Base-by-base conservation (phyloP, 2,888 invertebrate genomes). In the Papilio protenor region DNA sequence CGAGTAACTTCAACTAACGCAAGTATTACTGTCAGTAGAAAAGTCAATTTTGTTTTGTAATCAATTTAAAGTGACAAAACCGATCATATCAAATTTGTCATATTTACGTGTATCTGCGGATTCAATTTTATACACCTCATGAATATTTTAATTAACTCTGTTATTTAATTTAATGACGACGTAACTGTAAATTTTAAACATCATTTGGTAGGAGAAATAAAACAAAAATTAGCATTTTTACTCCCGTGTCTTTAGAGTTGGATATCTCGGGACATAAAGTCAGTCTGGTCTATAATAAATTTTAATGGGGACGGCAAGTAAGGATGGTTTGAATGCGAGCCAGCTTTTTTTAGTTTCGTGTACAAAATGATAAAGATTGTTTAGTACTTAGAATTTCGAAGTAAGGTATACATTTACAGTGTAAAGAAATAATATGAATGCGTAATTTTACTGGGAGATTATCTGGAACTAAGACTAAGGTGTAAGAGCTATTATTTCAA, bases 241-340 rank as follows among this genome's bases (percentile, higher is more conserved):
- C 18, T 64, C 64, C 33, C 23, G 59, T 27, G 11, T 49, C 40
- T 78, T 75, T 74, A 78, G 23, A 52, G 52, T 70, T 75, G 71
- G 52, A 75, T 76, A 78, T 78, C 75, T 70, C n/a, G 64, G 69
- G 27, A 70, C 76, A 79, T 76, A 73, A 76, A 75, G 69, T 76
- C 40, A 23, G 73, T 79, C 57, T 76, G 21, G 73, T 64, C 79
- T 52, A 55, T 47, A 70, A 75, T 78, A 78, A 78, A 78, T 78
- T 75, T 64, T 75, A 14, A 47, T 27, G 76, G 55, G 52, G 79
- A 64, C 55, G 73, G 79, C 73, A 75, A 73, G 73, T 52, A 74
- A 73, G 52, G 49, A 74, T 23, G 73, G 40, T 73, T 74, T 76
- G 76, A 74, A 70, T 18, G 21, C 70, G 73, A 69, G 79, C 79